Evolutionary conservation across 2,888 invertebrate species (phyloP).

Genomic region (Heliconius cydno): DNA sequence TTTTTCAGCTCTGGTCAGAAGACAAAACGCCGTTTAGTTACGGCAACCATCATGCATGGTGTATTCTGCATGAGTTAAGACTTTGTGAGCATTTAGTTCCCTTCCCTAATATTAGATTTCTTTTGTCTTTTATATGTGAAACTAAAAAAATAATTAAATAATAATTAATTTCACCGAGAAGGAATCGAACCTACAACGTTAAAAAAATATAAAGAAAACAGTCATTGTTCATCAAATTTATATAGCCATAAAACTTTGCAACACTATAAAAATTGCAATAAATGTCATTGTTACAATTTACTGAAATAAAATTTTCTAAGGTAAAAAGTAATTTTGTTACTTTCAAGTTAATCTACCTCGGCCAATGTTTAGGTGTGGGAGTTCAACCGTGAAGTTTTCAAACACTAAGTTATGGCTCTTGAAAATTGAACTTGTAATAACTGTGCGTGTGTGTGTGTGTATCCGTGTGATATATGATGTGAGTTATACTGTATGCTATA

Average conservation of each 20-base stretch:
- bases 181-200: no score
- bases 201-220: no score
- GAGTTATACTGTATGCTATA: neutral
- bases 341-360: conserved; percentile 16
- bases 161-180: no score
- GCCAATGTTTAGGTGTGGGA: conserved; percentile 15
- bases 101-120: no score
- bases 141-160: no score
- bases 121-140: no score
- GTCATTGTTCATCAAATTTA: no score
- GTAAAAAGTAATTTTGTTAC: neutral
- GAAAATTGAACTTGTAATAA: conserved; percentile 18
- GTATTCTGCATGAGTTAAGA: no score
- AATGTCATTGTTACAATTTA: conserved; percentile 7
- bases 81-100: no score
- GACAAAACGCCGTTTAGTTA: no score
- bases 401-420: conserved; percentile 25
- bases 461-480: conserved; percentile 4
- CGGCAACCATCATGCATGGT: no score
- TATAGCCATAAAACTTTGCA: neutral
- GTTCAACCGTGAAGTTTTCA: conserved; percentile 27
- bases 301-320: neutral
- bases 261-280: conserved; percentile 1
- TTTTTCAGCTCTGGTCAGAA: no score
- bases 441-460: conserved; percentile 25